Evolutionary conservation across 2,888 invertebrate genomes (phyloP).

Genomic region (Volucella inflata): DNA sequence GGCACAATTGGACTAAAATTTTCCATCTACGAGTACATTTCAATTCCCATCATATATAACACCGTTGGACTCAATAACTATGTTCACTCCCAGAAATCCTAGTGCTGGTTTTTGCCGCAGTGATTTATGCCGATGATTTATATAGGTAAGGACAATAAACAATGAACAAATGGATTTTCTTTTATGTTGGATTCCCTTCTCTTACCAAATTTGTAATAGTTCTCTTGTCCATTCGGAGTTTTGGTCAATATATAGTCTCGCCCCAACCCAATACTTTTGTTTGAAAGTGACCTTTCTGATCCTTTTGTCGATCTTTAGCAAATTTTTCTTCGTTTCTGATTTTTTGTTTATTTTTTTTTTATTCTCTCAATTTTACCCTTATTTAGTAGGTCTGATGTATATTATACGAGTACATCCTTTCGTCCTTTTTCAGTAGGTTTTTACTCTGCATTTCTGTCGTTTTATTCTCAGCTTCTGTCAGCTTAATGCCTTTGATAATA

Average conservation of each 20-base stretch:
- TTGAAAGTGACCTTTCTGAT: conserved; percentile 60
- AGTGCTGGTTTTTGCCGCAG: conserved; percentile 46
- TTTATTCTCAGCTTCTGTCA: conserved; percentile 72
- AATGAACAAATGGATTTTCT: conserved; percentile 72
- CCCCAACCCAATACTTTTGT: conserved; percentile 29
- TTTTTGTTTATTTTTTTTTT: not conserved
- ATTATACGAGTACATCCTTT: conserved; percentile 11
- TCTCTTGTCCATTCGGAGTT: not conserved
- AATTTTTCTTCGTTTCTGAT: conserved; percentile 56
- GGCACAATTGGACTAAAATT: too few relatives aligned
- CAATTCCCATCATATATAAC: too few relatives aligned
- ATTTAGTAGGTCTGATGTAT: not conserved
- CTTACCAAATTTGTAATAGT: not conserved
- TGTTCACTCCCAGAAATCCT: not conserved
- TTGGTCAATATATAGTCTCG: not conserved
- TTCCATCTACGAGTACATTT: too few relatives aligned
- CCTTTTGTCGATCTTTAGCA: conserved; percentile 71
- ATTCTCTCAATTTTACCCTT: conserved; percentile 4
- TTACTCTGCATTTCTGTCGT: conserved; percentile 39
- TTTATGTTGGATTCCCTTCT: conserved; percentile 15
- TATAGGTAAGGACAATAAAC: conserved; percentile 59
- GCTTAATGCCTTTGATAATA: conserved; percentile 69
- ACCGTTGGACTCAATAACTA: too few relatives aligned
- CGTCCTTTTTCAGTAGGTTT: conserved; percentile 12
- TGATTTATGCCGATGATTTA: conserved; percentile 73